A percentile compares a stretch with the other conserved stretches of the same genome.
Conservation (phyloP, 2,888 invertebrate genomes). For the Hyposoter dolosus region DNA sequence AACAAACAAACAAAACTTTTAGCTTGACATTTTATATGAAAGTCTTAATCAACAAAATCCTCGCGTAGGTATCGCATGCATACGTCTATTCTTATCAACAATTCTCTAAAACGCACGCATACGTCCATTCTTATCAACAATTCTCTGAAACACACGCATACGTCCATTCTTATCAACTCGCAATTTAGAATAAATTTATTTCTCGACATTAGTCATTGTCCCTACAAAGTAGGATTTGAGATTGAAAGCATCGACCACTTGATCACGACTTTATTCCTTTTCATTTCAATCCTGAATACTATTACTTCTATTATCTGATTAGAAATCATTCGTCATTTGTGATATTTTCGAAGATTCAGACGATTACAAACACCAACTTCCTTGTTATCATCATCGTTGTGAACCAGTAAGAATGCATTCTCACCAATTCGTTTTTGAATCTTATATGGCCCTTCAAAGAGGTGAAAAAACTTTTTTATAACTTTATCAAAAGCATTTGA, state of each 20-base stretch:
- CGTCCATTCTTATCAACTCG: not conserved
- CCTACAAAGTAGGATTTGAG: no score
- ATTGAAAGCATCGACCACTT: not conserved
- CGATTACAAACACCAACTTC: not conserved
- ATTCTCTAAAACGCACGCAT: not conserved
- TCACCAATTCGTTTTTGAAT: not conserved
- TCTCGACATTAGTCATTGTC: not conserved
- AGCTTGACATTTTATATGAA: not conserved
- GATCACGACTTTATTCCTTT: not conserved
- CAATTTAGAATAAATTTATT: not conserved
- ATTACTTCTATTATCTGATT: no score
- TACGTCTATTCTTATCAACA: not conserved
- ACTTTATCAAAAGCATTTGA: not conserved
- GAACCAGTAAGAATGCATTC: not conserved
- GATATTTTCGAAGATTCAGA: slow-evolving; percentile 3
- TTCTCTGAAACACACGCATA: not conserved
- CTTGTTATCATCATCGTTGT: not conserved
- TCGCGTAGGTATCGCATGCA: no score
- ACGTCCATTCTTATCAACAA: not conserved
- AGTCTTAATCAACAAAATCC: no score
- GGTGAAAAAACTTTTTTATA: not conserved
- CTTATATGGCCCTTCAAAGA: not conserved
- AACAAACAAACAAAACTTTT: not conserved
- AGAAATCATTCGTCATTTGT: not conserved
- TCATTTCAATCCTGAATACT: no score